Percentiles rank a stretch among this genome's conserved stretches.
These are phyloP conservation scores for Progne subis DNA, from an alignment of 2,113 vertebrate species.

Conservation along the genomic window DNA sequence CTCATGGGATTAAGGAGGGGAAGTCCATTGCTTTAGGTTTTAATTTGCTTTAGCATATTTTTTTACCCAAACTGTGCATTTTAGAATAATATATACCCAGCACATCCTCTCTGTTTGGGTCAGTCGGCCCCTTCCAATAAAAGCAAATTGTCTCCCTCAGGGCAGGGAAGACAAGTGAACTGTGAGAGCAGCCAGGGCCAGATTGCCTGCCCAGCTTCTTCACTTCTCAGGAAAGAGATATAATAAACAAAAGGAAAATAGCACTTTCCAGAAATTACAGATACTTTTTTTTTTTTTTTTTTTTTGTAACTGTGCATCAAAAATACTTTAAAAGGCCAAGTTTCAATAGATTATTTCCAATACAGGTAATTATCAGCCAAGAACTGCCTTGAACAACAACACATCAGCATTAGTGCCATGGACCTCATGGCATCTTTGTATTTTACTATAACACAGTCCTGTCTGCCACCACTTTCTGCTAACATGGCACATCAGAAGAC, in stretches of 20 bases:
- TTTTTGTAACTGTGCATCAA: neutral
- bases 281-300: neutral
- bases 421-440: neutral
- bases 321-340: neutral
- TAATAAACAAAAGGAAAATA: neutral
- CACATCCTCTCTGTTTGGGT: conserved; percentile 50
- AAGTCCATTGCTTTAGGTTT: neutral
- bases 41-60: neutral
- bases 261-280: neutral
- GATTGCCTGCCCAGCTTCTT: conserved; percentile 25
- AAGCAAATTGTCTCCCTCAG: conserved; percentile 25
- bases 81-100: neutral
- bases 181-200: neutral
- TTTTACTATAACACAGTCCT: neutral
- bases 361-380: neutral
- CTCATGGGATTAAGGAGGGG: neutral
- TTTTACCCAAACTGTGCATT: neutral
- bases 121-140: conserved; percentile 30
- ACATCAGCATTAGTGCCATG: neutral
- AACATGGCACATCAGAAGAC: neutral
- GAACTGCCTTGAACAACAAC: neutral
- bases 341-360: neutral
- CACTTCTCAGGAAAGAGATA: neutral
- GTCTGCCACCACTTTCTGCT: neutral
- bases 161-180: conserved; percentile 49